A percentile compares a stretch with the other conserved stretches of the same genome.
Evolutionary conservation across 2,113 vertebrate genomes (phyloP).

Genomic region (Atherinomorus stipes): DNA sequence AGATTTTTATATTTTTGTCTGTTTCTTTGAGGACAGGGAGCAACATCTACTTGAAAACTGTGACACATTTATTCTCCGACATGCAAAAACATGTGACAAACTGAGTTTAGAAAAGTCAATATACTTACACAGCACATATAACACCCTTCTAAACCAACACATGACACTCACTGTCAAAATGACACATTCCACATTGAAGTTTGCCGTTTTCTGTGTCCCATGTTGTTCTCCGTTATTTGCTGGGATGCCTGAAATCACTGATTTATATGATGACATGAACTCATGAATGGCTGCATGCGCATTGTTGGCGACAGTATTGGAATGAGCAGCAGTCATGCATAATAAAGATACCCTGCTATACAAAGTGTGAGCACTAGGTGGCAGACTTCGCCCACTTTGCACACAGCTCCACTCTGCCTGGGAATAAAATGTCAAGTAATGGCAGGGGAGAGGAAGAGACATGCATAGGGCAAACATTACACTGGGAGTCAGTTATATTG

Average conservation of each 20-base stretch:
- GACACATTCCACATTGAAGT: conserved; percentile 36
- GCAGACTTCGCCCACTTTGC: conserved; percentile 51
- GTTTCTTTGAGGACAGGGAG: background rate
- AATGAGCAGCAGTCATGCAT: conserved; percentile 70
- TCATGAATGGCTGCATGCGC: conserved; percentile 14
- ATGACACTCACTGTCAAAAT: conserved; percentile 35
- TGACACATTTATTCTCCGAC: conserved; percentile 46
- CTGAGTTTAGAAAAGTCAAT: conserved; percentile 9
- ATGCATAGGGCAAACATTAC: conserved; percentile 61
- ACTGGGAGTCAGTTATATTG: conserved; percentile 63
- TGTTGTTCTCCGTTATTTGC: background rate
- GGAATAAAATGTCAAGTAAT: conserved; percentile 62
- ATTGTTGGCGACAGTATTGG: conserved; percentile 26
- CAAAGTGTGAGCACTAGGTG: conserved; percentile 59
- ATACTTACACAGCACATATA: conserved; percentile 47
- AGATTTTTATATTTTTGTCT: conserved; percentile 13
- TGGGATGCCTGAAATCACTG: conserved; percentile 7
- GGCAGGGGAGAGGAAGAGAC: conserved; percentile 46
- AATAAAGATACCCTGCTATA: conserved; percentile 60
- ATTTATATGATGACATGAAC: background rate
- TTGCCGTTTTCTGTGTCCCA: conserved; percentile 4
- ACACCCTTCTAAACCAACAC: conserved; percentile 36
- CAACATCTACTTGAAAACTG: conserved; percentile 39
- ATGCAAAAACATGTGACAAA: conserved; percentile 50
- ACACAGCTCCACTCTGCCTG: conserved; percentile 29